Evolutionary conservation across 2,888 invertebrate species (phyloP).

Genomic region (Platycheirus albimanus): DNA sequence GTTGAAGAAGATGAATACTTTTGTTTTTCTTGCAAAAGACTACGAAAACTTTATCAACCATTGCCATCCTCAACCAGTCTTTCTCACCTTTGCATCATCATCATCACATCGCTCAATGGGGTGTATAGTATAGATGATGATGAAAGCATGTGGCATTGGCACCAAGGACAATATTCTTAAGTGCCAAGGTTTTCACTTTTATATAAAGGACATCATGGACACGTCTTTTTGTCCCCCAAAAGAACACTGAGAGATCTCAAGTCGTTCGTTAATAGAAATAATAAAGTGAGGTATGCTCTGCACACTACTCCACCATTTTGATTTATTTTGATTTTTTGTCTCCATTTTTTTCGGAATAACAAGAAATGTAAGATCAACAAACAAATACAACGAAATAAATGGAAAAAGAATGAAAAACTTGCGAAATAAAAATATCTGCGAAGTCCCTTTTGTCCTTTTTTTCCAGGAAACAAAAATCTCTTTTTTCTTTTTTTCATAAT

Average conservation of each 20-base stretch:
- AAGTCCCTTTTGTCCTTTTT: neutral
- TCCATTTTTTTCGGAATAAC: neutral
- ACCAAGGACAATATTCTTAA: neutral
- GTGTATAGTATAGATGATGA: neutral
- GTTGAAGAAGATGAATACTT: slow-evolving; percentile 4
- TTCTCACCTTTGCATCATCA: neutral
- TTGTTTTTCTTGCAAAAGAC: slow-evolving; percentile 9
- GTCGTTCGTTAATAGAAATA: neutral
- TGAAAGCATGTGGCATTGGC: slow-evolving; percentile 8
- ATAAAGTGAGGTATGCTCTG: neutral
- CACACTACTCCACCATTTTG: slow-evolving; percentile 14
- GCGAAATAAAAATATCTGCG: slow-evolving; percentile 4
- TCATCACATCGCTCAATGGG: slow-evolving; percentile 7
- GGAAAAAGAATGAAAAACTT: neutral
- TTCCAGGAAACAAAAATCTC: neutral
- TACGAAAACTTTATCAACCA: slow-evolving; percentile 1
- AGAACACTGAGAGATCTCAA: neutral
- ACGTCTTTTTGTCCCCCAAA: neutral
- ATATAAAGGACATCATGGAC: neutral
- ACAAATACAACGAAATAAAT: slow-evolving; percentile 7
- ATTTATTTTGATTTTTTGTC: slow-evolving; percentile 11
- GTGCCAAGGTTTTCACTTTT: neutral
- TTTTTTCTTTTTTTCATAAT: slow-evolving; percentile 34
- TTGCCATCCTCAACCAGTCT: neutral
- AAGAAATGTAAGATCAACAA: slow-evolving; percentile 12